These are phyloP conservation scores for Cnemophilus loriae DNA, from an alignment of 2,113 vertebrate genomes.

Conservation along the genomic window DNA sequence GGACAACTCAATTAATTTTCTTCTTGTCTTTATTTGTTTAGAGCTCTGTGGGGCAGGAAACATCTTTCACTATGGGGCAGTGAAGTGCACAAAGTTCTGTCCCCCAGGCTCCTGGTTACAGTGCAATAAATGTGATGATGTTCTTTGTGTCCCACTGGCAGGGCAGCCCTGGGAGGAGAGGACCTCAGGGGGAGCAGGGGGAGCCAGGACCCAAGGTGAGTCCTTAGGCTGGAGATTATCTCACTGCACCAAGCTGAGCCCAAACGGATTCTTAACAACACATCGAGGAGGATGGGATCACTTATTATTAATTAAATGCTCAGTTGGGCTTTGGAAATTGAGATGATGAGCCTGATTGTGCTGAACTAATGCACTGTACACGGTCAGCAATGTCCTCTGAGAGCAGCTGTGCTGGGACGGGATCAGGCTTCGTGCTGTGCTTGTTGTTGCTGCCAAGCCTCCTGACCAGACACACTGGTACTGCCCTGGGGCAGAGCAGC, in stretches of 20 bases:
- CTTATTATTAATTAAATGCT: background rate
- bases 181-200: conserved; percentile 85
- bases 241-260: background rate
- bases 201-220: conserved; percentile 85
- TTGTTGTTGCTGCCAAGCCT: background rate
- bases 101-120: background rate
- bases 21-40: background rate
- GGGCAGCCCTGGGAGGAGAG: conserved; percentile 86
- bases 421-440: background rate
- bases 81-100: background rate
- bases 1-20: background rate
- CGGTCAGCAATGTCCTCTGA: background rate
- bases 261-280: background rate
- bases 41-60: background rate
- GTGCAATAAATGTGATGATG: background rate
- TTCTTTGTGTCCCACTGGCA: conserved; percentile 39
- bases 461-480: background rate
- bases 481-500: background rate
- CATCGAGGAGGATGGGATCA: background rate
- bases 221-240: background rate
- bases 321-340: background rate
- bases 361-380: background rate
- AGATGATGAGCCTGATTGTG: background rate
- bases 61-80: background rate
- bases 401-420: background rate